These are phyloP conservation scores for Anolis carolinensis DNA, from an alignment of 2,113 vertebrate species.

Conservation along the genomic window DNA sequence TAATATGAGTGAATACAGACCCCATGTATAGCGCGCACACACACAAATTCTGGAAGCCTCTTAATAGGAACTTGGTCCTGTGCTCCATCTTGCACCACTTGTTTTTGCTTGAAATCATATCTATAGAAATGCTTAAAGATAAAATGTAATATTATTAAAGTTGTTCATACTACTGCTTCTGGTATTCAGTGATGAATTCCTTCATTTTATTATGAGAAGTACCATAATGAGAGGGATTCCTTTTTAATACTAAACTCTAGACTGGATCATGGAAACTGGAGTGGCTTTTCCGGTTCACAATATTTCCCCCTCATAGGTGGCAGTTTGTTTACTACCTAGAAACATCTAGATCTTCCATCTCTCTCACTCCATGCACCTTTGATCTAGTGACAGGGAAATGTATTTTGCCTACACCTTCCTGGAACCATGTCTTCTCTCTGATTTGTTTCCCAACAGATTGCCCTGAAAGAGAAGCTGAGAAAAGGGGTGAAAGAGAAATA, in stretches of 20 bases:
- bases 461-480: background rate
- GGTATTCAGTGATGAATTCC: background rate
- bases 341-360: background rate
- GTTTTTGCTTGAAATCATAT: no score
- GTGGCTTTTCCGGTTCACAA: background rate
- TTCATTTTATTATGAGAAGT: background rate
- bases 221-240: background rate
- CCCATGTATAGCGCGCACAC: no score
- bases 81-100: no score
- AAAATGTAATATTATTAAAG: no score
- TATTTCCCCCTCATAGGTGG: background rate
- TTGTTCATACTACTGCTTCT: no score
- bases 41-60: no score
- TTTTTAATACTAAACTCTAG: background rate
- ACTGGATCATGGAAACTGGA: background rate
- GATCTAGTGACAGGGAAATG: background rate
- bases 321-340: background rate
- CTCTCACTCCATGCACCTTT: background rate
- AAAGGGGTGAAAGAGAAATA: background rate
- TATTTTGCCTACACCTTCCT: background rate
- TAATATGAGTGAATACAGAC: no score
- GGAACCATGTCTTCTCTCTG: background rate
- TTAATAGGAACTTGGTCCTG: no score
- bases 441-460: background rate
- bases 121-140: no score